phyloP scores from a whole-genome alignment of 2,888 invertebrate genomes.

The Ellobium chinense region DNA sequence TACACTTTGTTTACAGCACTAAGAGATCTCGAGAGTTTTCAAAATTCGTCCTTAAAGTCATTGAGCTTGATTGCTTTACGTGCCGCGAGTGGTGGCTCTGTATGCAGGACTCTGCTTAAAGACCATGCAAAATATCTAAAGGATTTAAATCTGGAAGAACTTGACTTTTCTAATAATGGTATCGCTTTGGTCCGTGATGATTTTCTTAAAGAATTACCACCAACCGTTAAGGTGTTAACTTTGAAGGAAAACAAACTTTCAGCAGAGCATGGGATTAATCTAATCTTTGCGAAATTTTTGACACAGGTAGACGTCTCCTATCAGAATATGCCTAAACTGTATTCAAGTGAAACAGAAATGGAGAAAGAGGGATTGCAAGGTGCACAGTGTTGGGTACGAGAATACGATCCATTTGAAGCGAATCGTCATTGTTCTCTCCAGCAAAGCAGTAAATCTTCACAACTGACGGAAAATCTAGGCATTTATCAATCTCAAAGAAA shows the following conservation, averaged over 20 bases:
- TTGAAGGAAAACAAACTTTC: background rate
- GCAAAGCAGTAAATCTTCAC: no score
- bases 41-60: background rate
- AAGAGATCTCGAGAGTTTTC: background rate
- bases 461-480: background rate
- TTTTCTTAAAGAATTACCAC: background rate
- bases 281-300: background rate
- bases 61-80: background rate
- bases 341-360: no score
- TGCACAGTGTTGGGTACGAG: background rate
- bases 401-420: no score
- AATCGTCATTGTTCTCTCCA: no score
- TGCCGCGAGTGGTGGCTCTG: background rate
- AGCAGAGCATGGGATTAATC: no score
- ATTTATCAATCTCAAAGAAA: background rate
- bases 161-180: background rate
- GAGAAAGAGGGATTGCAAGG: background rate
- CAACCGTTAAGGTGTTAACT: background rate
- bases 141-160: background rate
- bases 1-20: background rate
- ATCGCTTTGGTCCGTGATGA: background rate
- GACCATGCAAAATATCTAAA: background rate
- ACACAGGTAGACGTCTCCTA: background rate
- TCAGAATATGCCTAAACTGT: background rate
- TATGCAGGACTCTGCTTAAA: background rate